phyloP scores from a whole-genome alignment of 1,140 invertebrate species.

The Cherax destructor region DNA sequence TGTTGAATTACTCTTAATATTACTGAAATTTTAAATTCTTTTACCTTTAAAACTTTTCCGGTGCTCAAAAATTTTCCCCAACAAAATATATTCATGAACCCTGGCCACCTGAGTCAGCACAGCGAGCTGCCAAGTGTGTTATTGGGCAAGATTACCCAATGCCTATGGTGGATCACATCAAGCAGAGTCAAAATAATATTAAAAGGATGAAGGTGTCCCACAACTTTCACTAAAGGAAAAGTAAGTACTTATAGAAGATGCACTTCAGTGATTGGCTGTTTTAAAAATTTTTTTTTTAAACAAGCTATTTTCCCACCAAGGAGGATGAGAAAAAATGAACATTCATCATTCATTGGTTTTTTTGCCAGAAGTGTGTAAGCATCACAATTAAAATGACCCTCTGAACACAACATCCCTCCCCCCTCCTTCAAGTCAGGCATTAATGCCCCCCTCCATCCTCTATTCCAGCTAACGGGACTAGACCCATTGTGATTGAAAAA shows the following conservation, averaged over 20 bases:
- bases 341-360: no score
- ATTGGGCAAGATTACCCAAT: slow-evolving; percentile 89
- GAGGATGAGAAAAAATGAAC: no score
- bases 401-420: no score
- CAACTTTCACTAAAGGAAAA: slow-evolving; percentile 78
- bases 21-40: background rate
- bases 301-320: no score
- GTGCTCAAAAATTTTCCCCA: slow-evolving; percentile 88
- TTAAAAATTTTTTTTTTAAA: no score
- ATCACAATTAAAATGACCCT: no score
- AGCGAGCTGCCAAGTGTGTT: slow-evolving; percentile 87
- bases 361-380: no score
- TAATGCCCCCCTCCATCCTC: no score
- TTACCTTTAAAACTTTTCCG: slow-evolving; percentile 81
- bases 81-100: slow-evolving; percentile 92
- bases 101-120: slow-evolving; percentile 89
- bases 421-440: no score
- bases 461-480: no score
- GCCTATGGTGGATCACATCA: slow-evolving; percentile 89
- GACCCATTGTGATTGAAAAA: no score
- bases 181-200: slow-evolving; percentile 86
- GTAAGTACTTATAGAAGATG: slow-evolving; percentile 34
- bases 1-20: no score
- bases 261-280: background rate
- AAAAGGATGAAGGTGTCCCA: slow-evolving; percentile 92